Evolutionary conservation across 2,888 invertebrate genomes (phyloP), one percentile per base, ranked within the genome.

Genomic region (Trileptium ribeirensis): DNA sequence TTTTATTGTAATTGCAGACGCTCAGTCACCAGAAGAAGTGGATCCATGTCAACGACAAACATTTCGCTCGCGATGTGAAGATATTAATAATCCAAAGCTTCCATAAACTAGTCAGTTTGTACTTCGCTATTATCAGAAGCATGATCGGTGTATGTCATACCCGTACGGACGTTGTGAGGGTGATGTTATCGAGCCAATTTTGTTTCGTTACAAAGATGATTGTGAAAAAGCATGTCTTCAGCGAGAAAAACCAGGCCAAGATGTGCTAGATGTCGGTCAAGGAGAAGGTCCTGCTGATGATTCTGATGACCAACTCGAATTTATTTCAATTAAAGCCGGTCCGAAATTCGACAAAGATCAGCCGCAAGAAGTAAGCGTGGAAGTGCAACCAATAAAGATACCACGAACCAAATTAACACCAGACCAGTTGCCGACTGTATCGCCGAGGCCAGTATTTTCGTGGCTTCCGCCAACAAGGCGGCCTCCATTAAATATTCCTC

Each of bases 151-250:
- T 36, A n/a, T 75, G 15, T 75, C 77, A n/a, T 75, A 75, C n/a
- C 77, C 77, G 2, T 75, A 75, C 37, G 77, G 77, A 2, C 36
- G 77, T 33, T 75, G 77, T n/a, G 77, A 75, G n/a, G 77, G 36
- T 33, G 77, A 75, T 38, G 38, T 39, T 3, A 75, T 75, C 8
- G 81, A 79, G 51, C 81, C 81, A 24, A 1, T 31, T 2, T 36
- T 81, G 31, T 81, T 33, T 40, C 79, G 74, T 3, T 81, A 81
- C 38, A 81, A 79, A 38, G 31, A 38, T 3, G 81, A 81, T 34
- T 81, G 81, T 64, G 81, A 81, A 37, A 24, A 67, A 33, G 24
- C 24, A 31, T 81, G 81, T 79, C 8, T 79, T 31, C 8, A 8
- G 8, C 8, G 51, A 51, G 51, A 51, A 24, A 8, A 51, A 8